Percentiles rank a stretch among this genome's conserved stretches.
Conservation (phyloP, 2,888 invertebrate genomes). For the Sympetrum striolatum region DNA sequence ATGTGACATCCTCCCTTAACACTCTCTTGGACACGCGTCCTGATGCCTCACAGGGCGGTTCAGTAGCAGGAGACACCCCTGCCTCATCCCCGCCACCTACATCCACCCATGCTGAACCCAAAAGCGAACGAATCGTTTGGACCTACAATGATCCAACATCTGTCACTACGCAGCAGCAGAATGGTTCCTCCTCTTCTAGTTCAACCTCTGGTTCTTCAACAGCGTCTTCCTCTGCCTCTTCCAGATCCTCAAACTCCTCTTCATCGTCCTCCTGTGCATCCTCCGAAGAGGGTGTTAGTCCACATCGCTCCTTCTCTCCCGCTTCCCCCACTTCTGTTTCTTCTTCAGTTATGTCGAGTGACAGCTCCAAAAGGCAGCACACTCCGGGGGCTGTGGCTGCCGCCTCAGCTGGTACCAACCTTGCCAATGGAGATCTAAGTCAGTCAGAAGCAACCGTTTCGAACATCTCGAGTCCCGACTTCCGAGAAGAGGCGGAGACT, state of each 20-base stretch:
- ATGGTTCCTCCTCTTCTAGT: conserved; percentile 38
- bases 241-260: neutral
- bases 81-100: neutral
- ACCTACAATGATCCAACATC: conserved; percentile 84
- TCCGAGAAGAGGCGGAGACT: conserved; percentile 80
- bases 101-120: conserved; percentile 60
- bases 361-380: conserved; percentile 52
- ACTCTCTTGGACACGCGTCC: conserved; percentile 82
- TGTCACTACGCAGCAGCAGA: conserved; percentile 55
- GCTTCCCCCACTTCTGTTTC: conserved; percentile 86
- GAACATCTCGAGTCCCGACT: conserved; percentile 89
- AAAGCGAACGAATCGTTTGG: conserved; percentile 79
- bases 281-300: conserved; percentile 58
- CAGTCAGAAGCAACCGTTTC: conserved; percentile 81
- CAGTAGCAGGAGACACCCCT: neutral
- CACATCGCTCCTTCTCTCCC: conserved; percentile 71
- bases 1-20: conserved; percentile 91
- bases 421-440: conserved; percentile 71
- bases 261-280: conserved; percentile 52
- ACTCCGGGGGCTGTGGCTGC: conserved; percentile 53
- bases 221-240: conserved; percentile 32
- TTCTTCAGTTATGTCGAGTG: conserved; percentile 85
- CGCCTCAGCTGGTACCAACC: conserved; percentile 37
- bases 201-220: conserved; percentile 43
- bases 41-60: conserved; percentile 59